phyloP scores from a whole-genome alignment of 1,140 invertebrate species.

The Trachelipus rathkii region DNA sequence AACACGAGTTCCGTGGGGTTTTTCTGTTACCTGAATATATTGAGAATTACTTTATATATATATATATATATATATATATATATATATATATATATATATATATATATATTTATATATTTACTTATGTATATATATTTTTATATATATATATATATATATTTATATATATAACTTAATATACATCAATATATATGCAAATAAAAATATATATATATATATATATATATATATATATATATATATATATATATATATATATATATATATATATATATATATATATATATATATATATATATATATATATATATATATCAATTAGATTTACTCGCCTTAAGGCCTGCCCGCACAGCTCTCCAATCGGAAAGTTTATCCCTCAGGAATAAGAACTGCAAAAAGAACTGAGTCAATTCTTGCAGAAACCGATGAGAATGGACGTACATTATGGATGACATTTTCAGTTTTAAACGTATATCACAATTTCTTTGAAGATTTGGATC shows the following conservation, averaged over 20 bases:
- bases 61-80: too few species aligned
- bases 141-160: neutral
- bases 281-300: neutral
- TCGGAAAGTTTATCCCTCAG: slow-evolving; percentile 62
- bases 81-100: too few species aligned
- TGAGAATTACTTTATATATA: too few species aligned
- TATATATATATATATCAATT: neutral
- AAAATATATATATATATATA: too few species aligned
- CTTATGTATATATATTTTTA: too few species aligned
- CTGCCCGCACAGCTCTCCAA: slow-evolving; percentile 41
- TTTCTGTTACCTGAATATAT: slow-evolving; percentile 28
- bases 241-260: too few species aligned
- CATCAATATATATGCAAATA: too few species aligned
- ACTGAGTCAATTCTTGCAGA: slow-evolving; percentile 75
- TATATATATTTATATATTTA: too few species aligned
- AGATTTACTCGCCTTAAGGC: slow-evolving; percentile 24
- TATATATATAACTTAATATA: neutral
- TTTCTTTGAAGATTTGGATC: slow-evolving; percentile 55
- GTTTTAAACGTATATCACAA: slow-evolving; percentile 71
- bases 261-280: neutral
- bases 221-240: too few species aligned
- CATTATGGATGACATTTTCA: slow-evolving; percentile 79
- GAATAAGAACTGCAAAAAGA: slow-evolving; percentile 80
- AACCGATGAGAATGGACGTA: slow-evolving; percentile 95
- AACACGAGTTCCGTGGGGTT: slow-evolving; percentile 54